Evolutionary conservation across 2,888 invertebrate genomes (phyloP).

Genomic region (Phanerotoma sp.): DNA sequence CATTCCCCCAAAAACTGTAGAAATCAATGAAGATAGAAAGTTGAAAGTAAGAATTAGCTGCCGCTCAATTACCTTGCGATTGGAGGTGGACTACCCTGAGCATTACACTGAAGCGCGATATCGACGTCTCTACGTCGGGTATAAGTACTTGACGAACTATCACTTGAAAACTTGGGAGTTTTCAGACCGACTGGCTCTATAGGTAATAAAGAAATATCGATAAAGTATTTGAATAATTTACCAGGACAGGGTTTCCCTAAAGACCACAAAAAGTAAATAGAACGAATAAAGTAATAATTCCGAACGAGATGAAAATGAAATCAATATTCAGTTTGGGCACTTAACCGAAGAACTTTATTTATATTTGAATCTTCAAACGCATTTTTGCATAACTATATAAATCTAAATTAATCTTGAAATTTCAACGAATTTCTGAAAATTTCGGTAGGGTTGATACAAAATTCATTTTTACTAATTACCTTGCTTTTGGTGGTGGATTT

Average conservation of each 20-base stretch:
- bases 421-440: too few relatives aligned
- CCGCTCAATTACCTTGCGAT: slow-evolving; percentile 40
- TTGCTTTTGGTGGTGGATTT: slow-evolving; percentile 70
- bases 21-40: too few relatives aligned
- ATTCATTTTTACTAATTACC: slow-evolving; percentile 60
- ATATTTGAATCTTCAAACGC: too few relatives aligned
- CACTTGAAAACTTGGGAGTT: slow-evolving; percentile 57
- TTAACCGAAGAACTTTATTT: too few relatives aligned
- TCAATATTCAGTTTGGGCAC: too few relatives aligned
- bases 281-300: too few relatives aligned
- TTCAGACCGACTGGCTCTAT: slow-evolving; percentile 67
- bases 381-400: too few relatives aligned
- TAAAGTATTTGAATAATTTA: neutral
- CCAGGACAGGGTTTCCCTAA: slow-evolving; percentile 24
- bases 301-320: too few relatives aligned
- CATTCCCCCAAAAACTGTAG: too few relatives aligned
- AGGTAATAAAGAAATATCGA: neutral
- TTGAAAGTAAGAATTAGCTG: slow-evolving; percentile 56
- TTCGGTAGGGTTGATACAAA: too few relatives aligned
- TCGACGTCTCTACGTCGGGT: slow-evolving; percentile 26
- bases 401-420: too few relatives aligned
- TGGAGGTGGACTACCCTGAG: slow-evolving; percentile 64
- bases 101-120: slow-evolving; percentile 57
- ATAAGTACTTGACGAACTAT: slow-evolving; percentile 35
- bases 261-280: too few relatives aligned